Conservation (phyloP, 2,797 vertebrate species). For the Gadopsis bispinosus region DNA sequence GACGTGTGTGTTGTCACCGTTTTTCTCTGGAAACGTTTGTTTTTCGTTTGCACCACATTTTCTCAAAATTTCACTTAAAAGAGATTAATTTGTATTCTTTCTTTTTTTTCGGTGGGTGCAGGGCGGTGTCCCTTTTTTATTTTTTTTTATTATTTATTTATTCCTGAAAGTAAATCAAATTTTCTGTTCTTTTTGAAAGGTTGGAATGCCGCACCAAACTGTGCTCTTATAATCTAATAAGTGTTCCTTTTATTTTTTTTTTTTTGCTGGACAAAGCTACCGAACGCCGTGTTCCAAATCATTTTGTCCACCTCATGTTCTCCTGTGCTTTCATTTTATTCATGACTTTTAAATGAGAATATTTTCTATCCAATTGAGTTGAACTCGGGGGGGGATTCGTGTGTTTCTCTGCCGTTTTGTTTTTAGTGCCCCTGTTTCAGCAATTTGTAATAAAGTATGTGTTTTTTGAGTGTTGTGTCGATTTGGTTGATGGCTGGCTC, state of each 20-base stretch:
- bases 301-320: constrained; percentile 75
- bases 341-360: constrained; percentile 82
- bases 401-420: constrained; percentile 80
- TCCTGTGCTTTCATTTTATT: constrained; percentile 89
- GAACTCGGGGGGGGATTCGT: constrained; percentile 74
- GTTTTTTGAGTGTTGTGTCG: constrained; percentile 66
- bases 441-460: constrained; percentile 82
- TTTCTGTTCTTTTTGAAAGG: constrained; percentile 76
- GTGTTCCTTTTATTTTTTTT: constrained; percentile 88
- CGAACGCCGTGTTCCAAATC: constrained; percentile 52
- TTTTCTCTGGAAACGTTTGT: constrained; percentile 49
- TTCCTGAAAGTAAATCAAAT: constrained; percentile 76
- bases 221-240: constrained; percentile 92
- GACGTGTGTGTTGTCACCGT: constrained; percentile 34
- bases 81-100: constrained; percentile 12
- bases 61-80: constrained; percentile 40
- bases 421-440: constrained; percentile 75
- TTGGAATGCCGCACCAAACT: constrained; percentile 88
- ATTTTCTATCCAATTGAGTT: constrained; percentile 82
- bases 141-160: constrained; percentile 76
- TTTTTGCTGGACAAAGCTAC: constrained; percentile 66
- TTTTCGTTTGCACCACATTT: constrained; percentile 39
- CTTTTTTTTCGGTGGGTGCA: constrained; percentile 26
- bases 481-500: constrained; percentile 45
- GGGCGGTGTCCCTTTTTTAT: constrained; percentile 12